Evolutionary conservation across 2,113 vertebrate species (phyloP), one percentile per base, ranked within the genome.

Genomic region (Capreolus pygargus): DNA sequence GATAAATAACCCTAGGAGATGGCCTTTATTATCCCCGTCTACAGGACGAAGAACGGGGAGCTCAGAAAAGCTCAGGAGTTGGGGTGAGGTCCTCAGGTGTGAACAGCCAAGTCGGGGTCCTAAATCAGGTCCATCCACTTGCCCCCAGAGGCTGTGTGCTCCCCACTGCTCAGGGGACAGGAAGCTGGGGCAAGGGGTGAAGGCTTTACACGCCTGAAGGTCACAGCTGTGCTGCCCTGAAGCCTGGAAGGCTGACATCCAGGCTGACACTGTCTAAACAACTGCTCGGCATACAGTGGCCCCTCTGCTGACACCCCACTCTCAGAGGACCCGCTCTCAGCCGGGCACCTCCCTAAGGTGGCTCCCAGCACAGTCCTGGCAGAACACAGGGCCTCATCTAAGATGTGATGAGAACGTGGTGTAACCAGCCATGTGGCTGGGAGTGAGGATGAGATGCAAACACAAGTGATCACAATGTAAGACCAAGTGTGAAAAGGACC

Each of bases 101-200:
- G 47, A n/a, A 82, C 1, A 1, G 19, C 50, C n/a, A 30, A 52
- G 47, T n/a, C 6, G 6, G 47, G 79, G 33, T 13, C n/a, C 47
- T 52, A 82, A 82, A 30, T 50, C 47, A 54, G 30, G 30, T n/a
- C 47, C 1, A 2, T n/a, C 47, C 30, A 54, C 47, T n/a, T n/a
- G 79, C 79, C 47, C 79, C 79, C 30, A 52, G 19, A n/a, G 30
- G 78, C 30, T 3, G 0, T 1, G 17, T 12, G 30, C 30, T 82
- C 12, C 33, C 79, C 47, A 82, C 17, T 54, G 9, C 47, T n/a
- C 17, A 0, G 10, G 17, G 47, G 17, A 52, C 10, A n/a, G 79
- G 50, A 82, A 82, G 47, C 47, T 6, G 3, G 78, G 30, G 17
- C n/a, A 70, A n/a, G n/a, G 30, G 47, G 17, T 3, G 0, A 52